Base-by-base conservation (phyloP, 2,113 vertebrate genomes). In the Grammomys surdaster region DNA sequence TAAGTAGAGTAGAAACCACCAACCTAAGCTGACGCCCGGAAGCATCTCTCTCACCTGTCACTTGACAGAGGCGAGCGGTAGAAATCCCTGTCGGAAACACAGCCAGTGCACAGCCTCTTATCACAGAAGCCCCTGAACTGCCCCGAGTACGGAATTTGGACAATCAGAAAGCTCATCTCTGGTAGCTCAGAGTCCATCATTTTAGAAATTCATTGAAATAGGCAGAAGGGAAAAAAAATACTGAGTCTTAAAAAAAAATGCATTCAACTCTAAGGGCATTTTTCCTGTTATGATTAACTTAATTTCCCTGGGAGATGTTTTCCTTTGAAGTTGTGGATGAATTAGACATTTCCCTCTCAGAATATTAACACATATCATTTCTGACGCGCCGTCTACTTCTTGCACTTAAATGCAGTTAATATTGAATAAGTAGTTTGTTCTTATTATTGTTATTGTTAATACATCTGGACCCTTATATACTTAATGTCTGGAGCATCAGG, bases 1-100 rank as follows among this genome's bases (percentile, higher is more conserved):
- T 98, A 96, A 97, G 98, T 97, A 96, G 92, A 97, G 96, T 97
- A 97, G 97, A 97, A 98, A 98, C 96, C 94, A 69, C 26, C 51
- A 5, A 97, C 94, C 81, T 96, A 54, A 96, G 97, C 97, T 82
- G 95, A 96, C 97, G 97, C 89, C 96, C 91, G 7, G 60, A 92
- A 98, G 96, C 84, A 96, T 88, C 28, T 22, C 43, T 19, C 63
- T 91, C 95, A 97, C 80, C 88, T 93, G 33, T 13, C 24, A 87
- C 73, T 73, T 3, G 86, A 96, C 33, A 17, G 80, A 97, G 92
- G 70, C 86, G 24, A 94, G 88, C 91, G 97, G 95, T 91, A 90
- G 91, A 89, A 95, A 73, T 73, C 67, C n/a, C 69, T 76, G 3
- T 86, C 51, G 36, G 82, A 94, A 84, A 56, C 20, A 7, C 6